A percentile compares a stretch with the other conserved stretches of the same genome.
Evolutionary conservation across 1,140 invertebrate species (phyloP).

Genomic region (Eciton burchellii): DNA sequence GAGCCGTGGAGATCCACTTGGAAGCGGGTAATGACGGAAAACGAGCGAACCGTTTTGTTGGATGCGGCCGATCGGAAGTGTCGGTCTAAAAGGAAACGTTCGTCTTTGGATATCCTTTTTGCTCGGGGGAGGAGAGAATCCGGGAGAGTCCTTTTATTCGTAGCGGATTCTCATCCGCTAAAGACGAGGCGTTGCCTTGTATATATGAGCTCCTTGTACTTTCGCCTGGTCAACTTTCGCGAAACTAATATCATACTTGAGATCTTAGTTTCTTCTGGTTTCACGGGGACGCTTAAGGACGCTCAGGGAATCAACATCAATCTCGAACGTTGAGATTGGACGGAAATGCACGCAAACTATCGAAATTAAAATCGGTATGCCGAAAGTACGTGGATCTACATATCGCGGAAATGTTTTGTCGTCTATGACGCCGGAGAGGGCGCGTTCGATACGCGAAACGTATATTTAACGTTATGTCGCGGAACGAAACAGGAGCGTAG

Average conservation of each 20-base stretch:
- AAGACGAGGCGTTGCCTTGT: neutral
- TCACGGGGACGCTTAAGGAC: neutral
- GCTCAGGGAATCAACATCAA: too few relatives aligned
- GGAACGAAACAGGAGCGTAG: neutral
- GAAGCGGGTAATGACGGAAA: slow-evolving; percentile 46
- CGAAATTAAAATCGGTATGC: too few relatives aligned
- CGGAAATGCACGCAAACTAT: too few relatives aligned
- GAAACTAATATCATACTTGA: neutral
- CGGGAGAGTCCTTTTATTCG: neutral
- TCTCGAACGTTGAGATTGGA: too few relatives aligned
- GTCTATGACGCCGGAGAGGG: too few relatives aligned
- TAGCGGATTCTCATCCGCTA: neutral
- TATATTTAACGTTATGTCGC: neutral
- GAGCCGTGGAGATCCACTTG: slow-evolving; percentile 9
- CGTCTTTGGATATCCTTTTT: slow-evolving; percentile 42
- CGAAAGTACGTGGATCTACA: too few relatives aligned
- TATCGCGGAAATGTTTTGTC: too few relatives aligned
- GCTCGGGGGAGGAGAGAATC: neutral
- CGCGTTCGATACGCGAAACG: neutral
- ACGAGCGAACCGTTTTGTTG: slow-evolving; percentile 51
- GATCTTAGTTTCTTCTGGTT: neutral
- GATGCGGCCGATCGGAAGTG: slow-evolving; percentile 55
- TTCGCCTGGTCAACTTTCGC: neutral
- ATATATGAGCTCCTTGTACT: neutral
- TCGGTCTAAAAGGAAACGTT: slow-evolving; percentile 36